phyloP scores from a whole-genome alignment of 2,113 vertebrate species.

The Fregata magnificens region DNA sequence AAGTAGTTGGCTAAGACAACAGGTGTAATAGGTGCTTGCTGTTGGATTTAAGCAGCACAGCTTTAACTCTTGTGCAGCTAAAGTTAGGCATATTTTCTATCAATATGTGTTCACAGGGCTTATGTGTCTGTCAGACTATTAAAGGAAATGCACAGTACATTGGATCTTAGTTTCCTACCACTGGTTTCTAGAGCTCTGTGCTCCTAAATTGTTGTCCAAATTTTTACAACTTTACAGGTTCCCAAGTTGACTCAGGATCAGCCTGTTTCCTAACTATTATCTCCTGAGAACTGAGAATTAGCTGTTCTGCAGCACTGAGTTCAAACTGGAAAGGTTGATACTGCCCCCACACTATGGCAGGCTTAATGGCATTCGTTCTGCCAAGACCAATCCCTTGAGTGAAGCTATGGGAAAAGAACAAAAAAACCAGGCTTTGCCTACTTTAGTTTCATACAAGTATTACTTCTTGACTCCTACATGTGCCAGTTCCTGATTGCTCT shows the following conservation, averaged over 20 bases:
- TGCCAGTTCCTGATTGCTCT: not conserved
- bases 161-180: not conserved
- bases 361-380: not conserved
- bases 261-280: not conserved
- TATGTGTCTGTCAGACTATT: not conserved
- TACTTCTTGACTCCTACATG: not conserved
- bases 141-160: not conserved
- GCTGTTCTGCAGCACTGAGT: not conserved
- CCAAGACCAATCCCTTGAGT: not conserved
- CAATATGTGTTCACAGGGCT: rapidly evolving
- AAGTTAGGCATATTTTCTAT: not conserved
- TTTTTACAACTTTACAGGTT: not conserved
- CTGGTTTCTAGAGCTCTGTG: not conserved
- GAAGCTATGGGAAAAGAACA: not conserved
- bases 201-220: not conserved
- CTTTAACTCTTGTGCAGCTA: not conserved
- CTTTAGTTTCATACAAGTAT: not conserved
- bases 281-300: not conserved
- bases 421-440: not conserved
- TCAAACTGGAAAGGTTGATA: not conserved
- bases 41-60: not conserved
- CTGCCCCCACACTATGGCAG: rapidly evolving
- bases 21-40: not conserved
- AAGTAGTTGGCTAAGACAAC: not conserved
- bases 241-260: not conserved